Evolutionary conservation across 30 jellyfish, hydroid and myxozoan genomes (phyloP).

Genomic region (Rhopilema esculentum): DNA sequence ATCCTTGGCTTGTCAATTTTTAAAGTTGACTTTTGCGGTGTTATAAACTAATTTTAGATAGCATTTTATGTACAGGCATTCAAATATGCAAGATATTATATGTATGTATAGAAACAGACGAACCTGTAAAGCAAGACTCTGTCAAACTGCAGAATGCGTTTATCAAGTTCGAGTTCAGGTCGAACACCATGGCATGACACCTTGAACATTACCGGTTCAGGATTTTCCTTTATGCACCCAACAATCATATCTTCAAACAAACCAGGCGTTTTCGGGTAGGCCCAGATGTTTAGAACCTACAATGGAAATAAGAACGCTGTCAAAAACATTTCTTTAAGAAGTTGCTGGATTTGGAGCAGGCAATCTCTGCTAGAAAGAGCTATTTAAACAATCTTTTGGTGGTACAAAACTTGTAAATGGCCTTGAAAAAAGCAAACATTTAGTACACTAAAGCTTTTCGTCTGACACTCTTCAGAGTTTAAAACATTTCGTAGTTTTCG

Average conservation of each 20-base stretch:
- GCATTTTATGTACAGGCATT: no score
- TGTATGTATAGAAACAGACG: neutral
- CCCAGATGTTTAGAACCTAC: conserved; percentile 89
- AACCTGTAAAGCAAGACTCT: conserved; percentile 97
- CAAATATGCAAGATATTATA: no score
- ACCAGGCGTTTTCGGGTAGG: conserved; percentile 98
- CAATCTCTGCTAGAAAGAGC: no score
- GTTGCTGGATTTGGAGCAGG: neutral
- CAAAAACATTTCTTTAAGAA: neutral
- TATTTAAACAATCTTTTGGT: no score
- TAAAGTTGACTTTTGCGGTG: no score
- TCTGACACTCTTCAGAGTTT: no score
- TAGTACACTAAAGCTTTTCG: no score
- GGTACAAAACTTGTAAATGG: no score
- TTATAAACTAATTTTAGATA: no score
- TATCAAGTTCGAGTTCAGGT: conserved; percentile 95
- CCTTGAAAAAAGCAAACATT: no score
- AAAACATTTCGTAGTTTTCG: no score
- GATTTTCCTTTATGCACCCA: conserved; percentile 91
- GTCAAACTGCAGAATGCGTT: conserved; percentile 85
- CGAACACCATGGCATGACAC: conserved; percentile 94
- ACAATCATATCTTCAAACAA: conserved; percentile 87
- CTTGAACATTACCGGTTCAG: conserved; percentile 94
- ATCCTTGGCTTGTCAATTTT: no score
- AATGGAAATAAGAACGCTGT: neutral